phyloP scores from a whole-genome alignment of 2,888 invertebrate genomes.

The Phortica okadai region DNA sequence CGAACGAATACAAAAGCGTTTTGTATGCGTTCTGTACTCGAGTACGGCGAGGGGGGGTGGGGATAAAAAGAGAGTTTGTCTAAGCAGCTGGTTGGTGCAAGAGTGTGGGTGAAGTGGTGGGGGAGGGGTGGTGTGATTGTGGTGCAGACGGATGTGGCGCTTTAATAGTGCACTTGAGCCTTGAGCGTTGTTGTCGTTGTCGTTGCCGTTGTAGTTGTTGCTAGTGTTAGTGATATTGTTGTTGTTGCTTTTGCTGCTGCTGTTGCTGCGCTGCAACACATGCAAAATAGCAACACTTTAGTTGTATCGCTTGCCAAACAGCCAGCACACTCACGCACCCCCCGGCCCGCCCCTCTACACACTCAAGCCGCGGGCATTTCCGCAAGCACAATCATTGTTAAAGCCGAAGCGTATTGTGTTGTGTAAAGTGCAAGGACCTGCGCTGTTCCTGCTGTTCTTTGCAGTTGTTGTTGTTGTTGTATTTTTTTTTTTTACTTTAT shows the following conservation, averaged over 20 bases:
- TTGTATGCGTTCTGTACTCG: neutral
- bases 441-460: neutral
- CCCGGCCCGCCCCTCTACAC: neutral
- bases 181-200: constrained; percentile 52
- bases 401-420: neutral
- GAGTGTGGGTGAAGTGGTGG: neutral
- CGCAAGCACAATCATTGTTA: neutral
- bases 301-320: neutral
- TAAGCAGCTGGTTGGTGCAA: neutral
- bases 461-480: neutral
- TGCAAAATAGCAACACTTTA: constrained; percentile 28
- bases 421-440: constrained; percentile 25
- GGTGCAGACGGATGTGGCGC: constrained; percentile 64
- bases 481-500: neutral
- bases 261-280: neutral
- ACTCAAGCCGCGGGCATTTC: neutral
- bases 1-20: constrained; percentile 51
- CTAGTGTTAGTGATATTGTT: neutral
- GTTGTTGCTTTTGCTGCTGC: constrained; percentile 33
- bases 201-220: neutral
- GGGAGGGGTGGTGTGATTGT: neutral
- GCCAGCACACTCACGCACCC: neutral
- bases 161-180: constrained; percentile 71
- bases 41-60: constrained; percentile 22
- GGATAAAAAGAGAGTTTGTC: constrained; percentile 16